Conservation (phyloP, 1,140 invertebrate species). For the Neuroterus valhalla region DNA sequence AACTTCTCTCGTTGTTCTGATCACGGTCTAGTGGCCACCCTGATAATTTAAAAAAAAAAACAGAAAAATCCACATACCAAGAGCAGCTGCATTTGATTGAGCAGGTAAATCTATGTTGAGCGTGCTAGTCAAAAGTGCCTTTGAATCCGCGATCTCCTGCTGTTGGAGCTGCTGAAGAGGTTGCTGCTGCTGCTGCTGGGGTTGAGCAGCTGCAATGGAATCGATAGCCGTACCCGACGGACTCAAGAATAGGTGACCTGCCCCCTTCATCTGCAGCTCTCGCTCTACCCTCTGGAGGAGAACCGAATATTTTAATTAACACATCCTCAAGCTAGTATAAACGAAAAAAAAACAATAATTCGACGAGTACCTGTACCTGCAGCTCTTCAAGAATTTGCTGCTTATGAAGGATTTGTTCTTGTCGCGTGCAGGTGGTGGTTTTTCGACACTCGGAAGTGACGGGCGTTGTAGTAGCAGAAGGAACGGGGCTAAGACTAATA, state of each 20-base stretch:
- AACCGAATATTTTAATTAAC: conserved; percentile 15
- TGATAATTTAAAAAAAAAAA: neutral
- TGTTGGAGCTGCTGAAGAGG: conserved; percentile 47
- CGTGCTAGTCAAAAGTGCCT: conserved; percentile 64
- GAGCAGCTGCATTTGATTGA: conserved; percentile 57
- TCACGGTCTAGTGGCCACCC: too few species aligned
- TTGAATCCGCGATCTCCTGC: conserved; percentile 60
- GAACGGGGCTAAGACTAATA: conserved; percentile 64
- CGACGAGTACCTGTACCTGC: conserved; percentile 73
- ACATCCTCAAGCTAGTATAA: neutral
- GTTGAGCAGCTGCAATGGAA: conserved; percentile 50
- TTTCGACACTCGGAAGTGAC: conserved; percentile 63
- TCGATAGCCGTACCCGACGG: conserved; percentile 50
- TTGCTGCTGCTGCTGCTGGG: conserved; percentile 58
- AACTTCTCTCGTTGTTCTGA: too few species aligned
- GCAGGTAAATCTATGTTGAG: conserved; percentile 63
- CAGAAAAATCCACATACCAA: conserved; percentile 52
- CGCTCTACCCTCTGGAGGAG: conserved; percentile 81
- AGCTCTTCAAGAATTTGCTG: conserved; percentile 87
- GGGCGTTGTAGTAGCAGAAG: conserved; percentile 37
- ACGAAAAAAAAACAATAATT: conserved; percentile 23
- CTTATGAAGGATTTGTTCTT: conserved; percentile 83
- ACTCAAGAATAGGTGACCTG: conserved; percentile 71
- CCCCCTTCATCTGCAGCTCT: conserved; percentile 82
- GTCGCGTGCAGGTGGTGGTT: conserved; percentile 61